Conservation (phyloP, 2,113 vertebrate species). For the Capra hircus region DNA sequence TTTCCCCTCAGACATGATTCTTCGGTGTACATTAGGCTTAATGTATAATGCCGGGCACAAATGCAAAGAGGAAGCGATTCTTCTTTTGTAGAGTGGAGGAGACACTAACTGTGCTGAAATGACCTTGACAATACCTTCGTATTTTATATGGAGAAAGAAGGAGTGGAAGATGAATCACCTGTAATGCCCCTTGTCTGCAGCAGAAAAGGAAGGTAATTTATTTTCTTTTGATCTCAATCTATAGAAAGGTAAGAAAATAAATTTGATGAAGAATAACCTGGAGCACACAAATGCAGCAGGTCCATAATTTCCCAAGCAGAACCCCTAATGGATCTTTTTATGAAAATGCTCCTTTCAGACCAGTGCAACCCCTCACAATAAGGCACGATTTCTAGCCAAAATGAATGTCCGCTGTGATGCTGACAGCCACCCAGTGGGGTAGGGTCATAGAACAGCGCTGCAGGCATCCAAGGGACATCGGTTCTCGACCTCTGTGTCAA, state of each 20-base stretch:
- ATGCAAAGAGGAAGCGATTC: neutral
- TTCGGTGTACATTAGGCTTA: neutral
- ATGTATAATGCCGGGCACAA: neutral
- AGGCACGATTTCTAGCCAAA: slow-evolving; percentile 62
- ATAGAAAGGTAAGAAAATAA: slow-evolving; percentile 38
- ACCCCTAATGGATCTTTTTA: slow-evolving; percentile 19
- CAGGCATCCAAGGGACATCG: slow-evolving; percentile 65
- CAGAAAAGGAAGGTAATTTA: slow-evolving; percentile 33
- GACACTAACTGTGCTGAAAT: neutral
- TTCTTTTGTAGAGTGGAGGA: neutral
- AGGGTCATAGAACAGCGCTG: slow-evolving; percentile 64
- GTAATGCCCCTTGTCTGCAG: neutral
- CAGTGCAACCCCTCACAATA: slow-evolving; percentile 39
- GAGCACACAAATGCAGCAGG: neutral
- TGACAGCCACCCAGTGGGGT: slow-evolving; percentile 70
- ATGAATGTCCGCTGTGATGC: slow-evolving; percentile 52
- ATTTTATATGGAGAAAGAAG: neutral
- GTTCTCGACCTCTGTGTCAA: slow-evolving; percentile 68
- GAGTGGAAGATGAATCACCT: neutral
- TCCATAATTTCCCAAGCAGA: slow-evolving; percentile 16
- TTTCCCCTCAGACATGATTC: neutral
- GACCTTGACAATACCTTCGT: neutral
- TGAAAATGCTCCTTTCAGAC: slow-evolving; percentile 36
- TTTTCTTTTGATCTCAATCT: slow-evolving; percentile 13
- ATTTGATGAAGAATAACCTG: neutral